These are phyloP conservation scores for Oryzaephilus surinamensis DNA, from an alignment of 1,140 invertebrate genomes.

Conservation along the genomic window DNA sequence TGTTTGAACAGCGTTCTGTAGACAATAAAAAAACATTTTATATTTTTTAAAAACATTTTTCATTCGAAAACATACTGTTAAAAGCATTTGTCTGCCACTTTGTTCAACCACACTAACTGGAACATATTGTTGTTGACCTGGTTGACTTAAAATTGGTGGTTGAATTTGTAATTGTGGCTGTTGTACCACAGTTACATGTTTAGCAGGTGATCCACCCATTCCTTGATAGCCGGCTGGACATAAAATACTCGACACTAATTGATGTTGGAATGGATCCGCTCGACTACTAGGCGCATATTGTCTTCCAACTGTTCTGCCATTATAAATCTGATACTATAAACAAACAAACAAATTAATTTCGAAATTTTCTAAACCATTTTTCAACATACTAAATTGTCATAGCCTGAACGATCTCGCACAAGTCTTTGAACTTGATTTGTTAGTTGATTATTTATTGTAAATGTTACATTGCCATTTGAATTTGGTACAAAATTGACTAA, in stretches of 20 bases:
- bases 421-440: conserved; percentile 61
- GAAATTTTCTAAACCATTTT: not conserved
- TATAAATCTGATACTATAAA: conserved; percentile 80
- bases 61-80: conserved; percentile 43
- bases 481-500: conserved; percentile 63
- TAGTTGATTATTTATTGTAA: conserved; percentile 77
- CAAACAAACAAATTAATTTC: not conserved
- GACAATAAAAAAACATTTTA: conserved; percentile 9
- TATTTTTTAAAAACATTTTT: not conserved
- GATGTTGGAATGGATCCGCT: conserved; percentile 70
- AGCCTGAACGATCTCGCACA: conserved; percentile 52
- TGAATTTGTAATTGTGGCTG: conserved; percentile 55
- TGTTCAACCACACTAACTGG: conserved; percentile 86
- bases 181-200: conserved; percentile 81
- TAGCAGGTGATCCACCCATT: conserved; percentile 68
- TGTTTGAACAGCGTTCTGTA: conserved; percentile 64
- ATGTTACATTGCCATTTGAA: conserved; percentile 72
- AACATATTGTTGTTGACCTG: conserved; percentile 70
- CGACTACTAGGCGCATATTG: conserved; percentile 47
- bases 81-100: conserved; percentile 53
- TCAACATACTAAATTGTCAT: conserved; percentile 49
- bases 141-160: conserved; percentile 56
- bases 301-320: conserved; percentile 58
- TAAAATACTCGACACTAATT: conserved; percentile 84
- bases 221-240: conserved; percentile 77